Evolutionary conservation across 2,888 invertebrate genomes (phyloP).

Genomic region (Oscheius onirici): DNA sequence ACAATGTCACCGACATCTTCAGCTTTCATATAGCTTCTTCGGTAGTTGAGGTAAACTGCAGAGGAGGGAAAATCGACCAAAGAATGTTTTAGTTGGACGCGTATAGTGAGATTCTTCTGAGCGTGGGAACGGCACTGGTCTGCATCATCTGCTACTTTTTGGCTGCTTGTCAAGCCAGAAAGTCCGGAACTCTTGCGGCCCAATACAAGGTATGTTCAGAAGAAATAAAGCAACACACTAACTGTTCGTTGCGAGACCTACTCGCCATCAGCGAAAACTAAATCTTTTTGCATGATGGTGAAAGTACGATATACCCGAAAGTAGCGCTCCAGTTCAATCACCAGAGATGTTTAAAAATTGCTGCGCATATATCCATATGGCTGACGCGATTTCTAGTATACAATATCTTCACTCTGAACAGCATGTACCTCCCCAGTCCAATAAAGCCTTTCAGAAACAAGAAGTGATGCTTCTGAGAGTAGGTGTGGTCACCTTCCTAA

Average conservation of each 20-base stretch:
- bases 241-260: too few relatives aligned
- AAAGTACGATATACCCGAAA: too few relatives aligned
- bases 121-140: background rate
- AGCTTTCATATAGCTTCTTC: background rate
- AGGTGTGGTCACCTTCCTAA: conserved; percentile 1
- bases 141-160: background rate
- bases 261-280: too few relatives aligned
- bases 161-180: background rate
- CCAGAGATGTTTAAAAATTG: too few relatives aligned
- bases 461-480: background rate
- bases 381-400: too few relatives aligned
- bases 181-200: background rate
- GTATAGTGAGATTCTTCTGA: background rate
- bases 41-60: background rate
- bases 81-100: conserved; percentile 1
- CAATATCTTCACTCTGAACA: too few relatives aligned
- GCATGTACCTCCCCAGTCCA: too few relatives aligned
- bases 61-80: background rate
- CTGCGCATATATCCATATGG: too few relatives aligned
- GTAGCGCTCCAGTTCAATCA: too few relatives aligned
- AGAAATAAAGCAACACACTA: too few relatives aligned
- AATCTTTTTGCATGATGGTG: too few relatives aligned
- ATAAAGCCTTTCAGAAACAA: background rate
- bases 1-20: conserved; percentile 1
- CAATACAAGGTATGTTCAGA: background rate